phyloP scores from a whole-genome alignment of 1,140 invertebrate species.

The Anoplolepis gracilipes region DNA sequence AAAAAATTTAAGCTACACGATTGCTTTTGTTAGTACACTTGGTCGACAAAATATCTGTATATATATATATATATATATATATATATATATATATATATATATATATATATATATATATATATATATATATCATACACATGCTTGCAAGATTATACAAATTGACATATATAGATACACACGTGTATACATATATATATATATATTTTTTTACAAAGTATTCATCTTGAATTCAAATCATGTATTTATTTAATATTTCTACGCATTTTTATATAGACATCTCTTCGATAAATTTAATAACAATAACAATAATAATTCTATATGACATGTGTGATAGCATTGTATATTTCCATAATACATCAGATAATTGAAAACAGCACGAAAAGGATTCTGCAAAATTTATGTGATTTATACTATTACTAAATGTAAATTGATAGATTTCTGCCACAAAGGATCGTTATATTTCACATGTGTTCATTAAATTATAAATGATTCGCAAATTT shows the following conservation, averaged over 20 bases:
- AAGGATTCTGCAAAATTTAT: conserved; percentile 6
- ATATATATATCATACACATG: not conserved
- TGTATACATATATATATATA: conserved; percentile 42
- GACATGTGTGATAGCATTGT: not conserved
- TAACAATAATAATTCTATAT: not conserved
- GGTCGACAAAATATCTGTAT: conserved; percentile 8
- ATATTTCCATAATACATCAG: not conserved
- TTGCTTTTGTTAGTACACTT: conserved; percentile 7
- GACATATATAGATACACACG: conserved; percentile 19
- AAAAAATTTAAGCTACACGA: not conserved
- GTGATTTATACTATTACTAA: not conserved
- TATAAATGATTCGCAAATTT: conserved; percentile 44
- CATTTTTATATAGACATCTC: not conserved
- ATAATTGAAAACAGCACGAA: not conserved
- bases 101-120: conserved; percentile 10
- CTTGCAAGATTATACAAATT: conserved; percentile 42
- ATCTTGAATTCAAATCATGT: conserved; percentile 37
- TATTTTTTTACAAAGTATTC: conserved; percentile 58
- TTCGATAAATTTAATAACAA: conserved; percentile 32
- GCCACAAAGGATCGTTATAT: conserved; percentile 32
- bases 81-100: too few relatives aligned
- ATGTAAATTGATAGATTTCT: conserved; percentile 6
- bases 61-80: too few relatives aligned
- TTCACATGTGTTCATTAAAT: conserved; percentile 65
- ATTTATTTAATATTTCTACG: conserved; percentile 43